Percentiles rank a stretch among this genome's conserved stretches.
Evolutionary conservation across 2,113 vertebrate genomes (phyloP).

Genomic region (Saimiri boliviensis): DNA sequence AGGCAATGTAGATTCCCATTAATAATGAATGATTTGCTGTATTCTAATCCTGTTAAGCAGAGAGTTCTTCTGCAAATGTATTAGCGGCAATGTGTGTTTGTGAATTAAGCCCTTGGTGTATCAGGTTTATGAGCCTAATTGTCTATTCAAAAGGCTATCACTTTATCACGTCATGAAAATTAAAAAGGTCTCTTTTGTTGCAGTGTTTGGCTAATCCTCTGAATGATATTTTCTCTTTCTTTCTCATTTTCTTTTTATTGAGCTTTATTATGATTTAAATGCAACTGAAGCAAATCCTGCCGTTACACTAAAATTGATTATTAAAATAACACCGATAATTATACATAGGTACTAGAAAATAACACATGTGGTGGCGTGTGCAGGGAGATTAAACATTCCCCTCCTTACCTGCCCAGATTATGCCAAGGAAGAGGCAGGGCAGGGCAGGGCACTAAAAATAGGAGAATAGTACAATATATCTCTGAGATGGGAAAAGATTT

Average conservation of each 20-base stretch:
- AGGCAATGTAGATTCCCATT: conserved; percentile 65
- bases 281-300: conserved; percentile 79
- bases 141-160: conserved; percentile 81
- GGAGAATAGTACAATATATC: neutral
- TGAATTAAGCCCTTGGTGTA: conserved; percentile 72
- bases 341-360: conserved; percentile 72
- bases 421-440: neutral
- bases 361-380: neutral
- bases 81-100: conserved; percentile 70
- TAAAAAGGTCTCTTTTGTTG: conserved; percentile 78
- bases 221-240: conserved; percentile 76
- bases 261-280: conserved; percentile 81
- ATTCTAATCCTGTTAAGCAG: conserved; percentile 79
- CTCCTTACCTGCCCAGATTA: conserved; percentile 24
- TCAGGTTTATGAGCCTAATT: conserved; percentile 76
- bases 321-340: conserved; percentile 80
- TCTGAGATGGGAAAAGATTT: conserved; percentile 61
- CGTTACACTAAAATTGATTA: conserved; percentile 76
- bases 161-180: conserved; percentile 78
- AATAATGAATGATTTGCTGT: conserved; percentile 75
- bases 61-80: conserved; percentile 61
- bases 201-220: conserved; percentile 75
- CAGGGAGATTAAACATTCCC: neutral
- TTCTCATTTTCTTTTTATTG: conserved; percentile 78
- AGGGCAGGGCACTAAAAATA: conserved; percentile 41